Conservation (phyloP, 2,797 vertebrate species). For the Labroides dimidiatus region DNA sequence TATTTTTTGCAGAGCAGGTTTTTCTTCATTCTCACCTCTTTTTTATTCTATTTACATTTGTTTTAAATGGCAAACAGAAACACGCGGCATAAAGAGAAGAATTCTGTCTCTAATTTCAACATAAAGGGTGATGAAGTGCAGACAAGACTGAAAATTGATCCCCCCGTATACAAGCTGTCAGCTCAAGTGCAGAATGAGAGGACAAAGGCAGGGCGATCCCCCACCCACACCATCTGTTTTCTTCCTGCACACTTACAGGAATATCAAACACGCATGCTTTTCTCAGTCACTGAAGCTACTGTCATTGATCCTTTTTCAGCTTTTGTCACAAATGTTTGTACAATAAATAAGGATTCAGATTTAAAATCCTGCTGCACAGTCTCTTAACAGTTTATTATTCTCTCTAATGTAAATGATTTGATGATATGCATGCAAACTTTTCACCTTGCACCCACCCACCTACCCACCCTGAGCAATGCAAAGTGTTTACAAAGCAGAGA, state of each 20-base stretch:
- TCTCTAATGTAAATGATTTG: not conserved
- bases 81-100: no score
- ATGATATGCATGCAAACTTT: slow-evolving; percentile 34
- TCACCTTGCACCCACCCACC: slow-evolving; percentile 39
- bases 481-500: slow-evolving; percentile 49
- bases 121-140: not conserved
- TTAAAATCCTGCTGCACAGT: not conserved
- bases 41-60: no score
- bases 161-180: slow-evolving; percentile 53
- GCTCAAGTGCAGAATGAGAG: slow-evolving; percentile 55
- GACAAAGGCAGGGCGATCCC: slow-evolving; percentile 76
- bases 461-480: slow-evolving; percentile 44
- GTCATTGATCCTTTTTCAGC: slow-evolving; percentile 23
- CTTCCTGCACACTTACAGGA: slow-evolving; percentile 84
- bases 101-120: not conserved
- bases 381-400: no score
- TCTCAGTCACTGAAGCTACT: slow-evolving; percentile 33
- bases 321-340: not conserved
- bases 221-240: slow-evolving; percentile 76
- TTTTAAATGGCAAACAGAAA: no score
- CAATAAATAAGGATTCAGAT: not conserved
- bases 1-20: no score
- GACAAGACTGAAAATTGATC: not conserved
- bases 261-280: slow-evolving; percentile 63
- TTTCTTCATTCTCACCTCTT: no score